Evolutionary conservation across 2,113 vertebrate genomes (phyloP).

Genomic region (Amphilophus citrinellus): DNA sequence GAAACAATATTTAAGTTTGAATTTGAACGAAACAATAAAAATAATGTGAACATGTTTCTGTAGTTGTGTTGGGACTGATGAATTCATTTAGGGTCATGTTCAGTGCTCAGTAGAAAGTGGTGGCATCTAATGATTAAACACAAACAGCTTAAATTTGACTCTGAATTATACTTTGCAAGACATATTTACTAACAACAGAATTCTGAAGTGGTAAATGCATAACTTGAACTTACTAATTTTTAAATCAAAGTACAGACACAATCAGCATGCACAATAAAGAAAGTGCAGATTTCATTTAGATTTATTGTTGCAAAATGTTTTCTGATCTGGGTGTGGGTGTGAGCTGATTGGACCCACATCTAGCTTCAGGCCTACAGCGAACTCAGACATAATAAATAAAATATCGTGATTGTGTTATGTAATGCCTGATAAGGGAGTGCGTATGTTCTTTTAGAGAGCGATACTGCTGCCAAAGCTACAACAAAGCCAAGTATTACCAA

Average conservation of each 20-base stretch:
- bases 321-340: neutral
- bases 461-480: neutral
- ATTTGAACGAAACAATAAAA: neutral
- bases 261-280: neutral
- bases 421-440: neutral
- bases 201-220: too few species aligned
- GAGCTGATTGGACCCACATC: neutral
- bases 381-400: neutral
- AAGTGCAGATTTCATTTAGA: neutral
- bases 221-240: neutral
- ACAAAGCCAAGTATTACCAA: neutral
- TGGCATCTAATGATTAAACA: too few species aligned
- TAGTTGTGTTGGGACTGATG: neutral
- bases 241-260: neutral
- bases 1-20: too few species aligned
- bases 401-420: neutral
- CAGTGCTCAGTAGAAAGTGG: too few species aligned
- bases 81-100: too few species aligned
- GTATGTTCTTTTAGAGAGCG: neutral
- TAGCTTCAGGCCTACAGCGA: neutral
- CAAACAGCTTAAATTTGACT: neutral
- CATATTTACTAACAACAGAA: neutral
- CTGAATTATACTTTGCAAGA: neutral
- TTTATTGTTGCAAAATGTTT: neutral
- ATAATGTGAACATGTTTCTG: neutral